These are phyloP conservation scores for Lampris incognitus DNA, from an alignment of 2,113 vertebrate species.

Conservation along the genomic window DNA sequence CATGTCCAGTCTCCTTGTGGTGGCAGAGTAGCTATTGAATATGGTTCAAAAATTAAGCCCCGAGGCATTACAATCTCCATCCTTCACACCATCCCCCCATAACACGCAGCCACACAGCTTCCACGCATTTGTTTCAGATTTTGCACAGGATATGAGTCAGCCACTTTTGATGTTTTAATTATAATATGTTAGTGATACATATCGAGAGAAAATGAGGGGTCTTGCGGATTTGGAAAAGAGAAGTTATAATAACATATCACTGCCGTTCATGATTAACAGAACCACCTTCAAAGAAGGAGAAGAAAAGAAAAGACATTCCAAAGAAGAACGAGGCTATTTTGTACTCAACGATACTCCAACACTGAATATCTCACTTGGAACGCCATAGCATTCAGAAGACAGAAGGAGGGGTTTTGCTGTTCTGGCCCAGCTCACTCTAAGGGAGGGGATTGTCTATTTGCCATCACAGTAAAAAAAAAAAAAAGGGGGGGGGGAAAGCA, in stretches of 20 bases:
- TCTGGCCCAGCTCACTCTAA: slow-evolving; percentile 42
- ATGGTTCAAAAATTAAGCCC: slow-evolving; percentile 77
- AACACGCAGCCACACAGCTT: slow-evolving; percentile 18
- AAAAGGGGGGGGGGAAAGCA: not conserved
- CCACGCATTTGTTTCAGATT: slow-evolving; percentile 74
- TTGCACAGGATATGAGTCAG: slow-evolving; percentile 77
- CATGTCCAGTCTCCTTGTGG: slow-evolving; percentile 25
- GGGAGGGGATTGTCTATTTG: slow-evolving; percentile 49
- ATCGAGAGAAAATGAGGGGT: slow-evolving; percentile 56
- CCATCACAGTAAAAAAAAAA: slow-evolving; percentile 33
- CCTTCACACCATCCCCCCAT: slow-evolving; percentile 29
- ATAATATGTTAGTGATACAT: slow-evolving; percentile 76
- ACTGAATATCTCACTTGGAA: slow-evolving; percentile 41
- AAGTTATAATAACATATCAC: slow-evolving; percentile 65
- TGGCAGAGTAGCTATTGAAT: slow-evolving; percentile 47
- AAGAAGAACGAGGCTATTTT: slow-evolving; percentile 62
- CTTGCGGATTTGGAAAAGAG: slow-evolving; percentile 37
- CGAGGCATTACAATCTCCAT: slow-evolving; percentile 45
- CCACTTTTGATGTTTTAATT: slow-evolving; percentile 77
- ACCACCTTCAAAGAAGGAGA: slow-evolving; percentile 39
- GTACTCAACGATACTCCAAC: slow-evolving; percentile 32
- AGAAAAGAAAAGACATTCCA: slow-evolving; percentile 8
- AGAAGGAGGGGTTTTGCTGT: slow-evolving; percentile 39
- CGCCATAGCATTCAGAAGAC: slow-evolving; percentile 27
- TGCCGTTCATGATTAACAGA: slow-evolving; percentile 67